A percentile compares a stretch with the other conserved stretches of the same genome.
These are phyloP conservation scores for Penaeus japonicus DNA, from an alignment of 1,140 invertebrate species.

Conservation along the genomic window DNA sequence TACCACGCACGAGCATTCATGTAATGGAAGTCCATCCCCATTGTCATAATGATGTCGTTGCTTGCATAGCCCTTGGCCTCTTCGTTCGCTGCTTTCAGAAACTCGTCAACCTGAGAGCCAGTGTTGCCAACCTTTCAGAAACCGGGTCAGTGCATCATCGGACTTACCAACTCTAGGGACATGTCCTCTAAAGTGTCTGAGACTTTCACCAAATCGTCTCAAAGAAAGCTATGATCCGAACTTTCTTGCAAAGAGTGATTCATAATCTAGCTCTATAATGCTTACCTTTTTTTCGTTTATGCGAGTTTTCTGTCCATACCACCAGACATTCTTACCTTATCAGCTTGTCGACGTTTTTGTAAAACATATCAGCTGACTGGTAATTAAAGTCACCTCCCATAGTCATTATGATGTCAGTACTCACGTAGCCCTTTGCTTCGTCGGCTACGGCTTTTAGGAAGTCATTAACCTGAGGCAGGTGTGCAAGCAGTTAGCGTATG, in stretches of 20 bases:
- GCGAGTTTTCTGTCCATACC: too few relatives aligned
- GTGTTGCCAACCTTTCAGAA: neutral
- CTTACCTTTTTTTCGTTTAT: neutral
- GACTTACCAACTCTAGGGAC: neutral
- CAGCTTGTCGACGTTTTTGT: slow-evolving; percentile 86
- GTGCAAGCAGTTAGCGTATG: too few relatives aligned
- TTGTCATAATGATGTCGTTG: slow-evolving; percentile 85
- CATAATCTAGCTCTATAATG: neutral
- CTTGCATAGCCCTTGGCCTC: slow-evolving; percentile 70
- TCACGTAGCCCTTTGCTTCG: slow-evolving; percentile 69
- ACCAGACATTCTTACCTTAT: slow-evolving; percentile 71
- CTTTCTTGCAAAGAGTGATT: too few relatives aligned
- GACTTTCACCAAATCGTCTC: too few relatives aligned
- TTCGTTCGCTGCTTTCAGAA: slow-evolving; percentile 68
- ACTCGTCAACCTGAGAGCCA: slow-evolving; percentile 68
- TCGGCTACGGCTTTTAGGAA: slow-evolving; percentile 69
- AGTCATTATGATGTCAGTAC: slow-evolving; percentile 82
- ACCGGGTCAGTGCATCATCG: neutral
- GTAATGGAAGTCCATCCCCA: slow-evolving; percentile 94
- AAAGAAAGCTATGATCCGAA: too few relatives aligned
- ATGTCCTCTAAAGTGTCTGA: too few relatives aligned
- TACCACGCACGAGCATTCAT: slow-evolving; percentile 85
- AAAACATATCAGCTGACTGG: slow-evolving; percentile 84
- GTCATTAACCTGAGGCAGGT: slow-evolving; percentile 65
- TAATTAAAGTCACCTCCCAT: slow-evolving; percentile 95